These are phyloP conservation scores for Aeoliscus strigatus DNA, from an alignment of 2,797 vertebrate genomes.

Conservation along the genomic window DNA sequence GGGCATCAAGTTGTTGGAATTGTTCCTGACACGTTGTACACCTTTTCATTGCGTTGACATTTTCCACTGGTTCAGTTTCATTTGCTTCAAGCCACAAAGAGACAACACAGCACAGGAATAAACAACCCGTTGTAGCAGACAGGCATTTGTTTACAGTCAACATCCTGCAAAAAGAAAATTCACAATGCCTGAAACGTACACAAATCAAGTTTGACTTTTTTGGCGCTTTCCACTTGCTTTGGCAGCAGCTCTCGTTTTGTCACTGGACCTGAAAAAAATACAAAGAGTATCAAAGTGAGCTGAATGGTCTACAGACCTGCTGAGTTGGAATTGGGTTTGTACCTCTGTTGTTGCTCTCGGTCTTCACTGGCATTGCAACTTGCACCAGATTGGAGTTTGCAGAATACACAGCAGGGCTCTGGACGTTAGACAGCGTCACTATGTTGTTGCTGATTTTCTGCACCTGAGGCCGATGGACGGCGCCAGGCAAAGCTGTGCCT, in stretches of 20 bases:
- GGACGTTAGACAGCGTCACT: slow-evolving; percentile 63
- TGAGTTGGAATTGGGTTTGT: neutral
- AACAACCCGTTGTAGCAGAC: neutral
- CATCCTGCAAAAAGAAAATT: neutral
- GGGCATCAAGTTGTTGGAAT: slow-evolving; percentile 80
- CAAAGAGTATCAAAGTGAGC: slow-evolving; percentile 1
- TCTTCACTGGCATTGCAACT: slow-evolving; percentile 26
- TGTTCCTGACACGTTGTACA: slow-evolving; percentile 89
- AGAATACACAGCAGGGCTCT: slow-evolving; percentile 53
- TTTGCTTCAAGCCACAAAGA: slow-evolving; percentile 56
- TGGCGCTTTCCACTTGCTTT: slow-evolving; percentile 61
- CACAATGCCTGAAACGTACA: slow-evolving; percentile 32
- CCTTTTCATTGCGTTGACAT: slow-evolving; percentile 80
- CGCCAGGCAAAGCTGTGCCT: slow-evolving; percentile 44
- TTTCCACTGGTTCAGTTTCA: slow-evolving; percentile 71
- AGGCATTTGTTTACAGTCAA: neutral
- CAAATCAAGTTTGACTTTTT: slow-evolving; percentile 73
- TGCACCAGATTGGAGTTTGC: slow-evolving; percentile 31
- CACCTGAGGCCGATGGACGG: slow-evolving; percentile 62
- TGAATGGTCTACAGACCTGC: neutral
- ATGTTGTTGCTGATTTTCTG: slow-evolving; percentile 68
- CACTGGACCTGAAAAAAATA: slow-evolving; percentile 53
- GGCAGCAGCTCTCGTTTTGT: slow-evolving; percentile 63
- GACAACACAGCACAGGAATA: neutral
- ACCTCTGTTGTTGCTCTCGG: slow-evolving; percentile 46